Percentiles rank a stretch among this genome's conserved stretches.
These are phyloP conservation scores for Magallana angulata DNA, from an alignment of 1,140 invertebrate species.

Conservation along the genomic window DNA sequence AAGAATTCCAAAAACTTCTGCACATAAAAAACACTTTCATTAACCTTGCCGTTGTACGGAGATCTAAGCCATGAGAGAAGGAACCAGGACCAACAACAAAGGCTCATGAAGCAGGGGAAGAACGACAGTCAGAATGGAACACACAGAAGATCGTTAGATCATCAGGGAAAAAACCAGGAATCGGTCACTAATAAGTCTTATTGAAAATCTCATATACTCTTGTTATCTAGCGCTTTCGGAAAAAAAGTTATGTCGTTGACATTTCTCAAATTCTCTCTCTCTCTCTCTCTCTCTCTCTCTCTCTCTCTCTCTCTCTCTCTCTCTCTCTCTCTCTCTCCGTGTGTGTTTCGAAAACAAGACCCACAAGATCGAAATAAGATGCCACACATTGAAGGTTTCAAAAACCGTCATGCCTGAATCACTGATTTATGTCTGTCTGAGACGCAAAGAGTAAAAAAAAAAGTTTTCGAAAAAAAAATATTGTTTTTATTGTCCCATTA, in stretches of 20 bases:
- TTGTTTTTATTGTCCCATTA: slow-evolving; percentile 17
- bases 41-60: not conserved
- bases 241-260: no score
- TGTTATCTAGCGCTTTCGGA: not conserved
- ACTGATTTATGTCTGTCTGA: slow-evolving; percentile 20
- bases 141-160: not conserved
- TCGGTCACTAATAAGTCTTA: not conserved
- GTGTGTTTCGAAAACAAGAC: slow-evolving; percentile 10
- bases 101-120: not conserved
- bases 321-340: not conserved
- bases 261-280: no score
- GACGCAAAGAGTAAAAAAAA: not conserved
- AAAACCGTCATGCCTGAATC: not conserved
- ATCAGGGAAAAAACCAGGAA: not conserved
- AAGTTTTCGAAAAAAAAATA: slow-evolving; percentile 7
- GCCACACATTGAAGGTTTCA: not conserved
- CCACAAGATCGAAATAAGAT: not conserved
- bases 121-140: not conserved
- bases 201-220: not conserved
- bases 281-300: not conserved
- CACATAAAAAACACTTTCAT: not conserved
- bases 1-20: not conserved
- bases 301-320: not conserved
- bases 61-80: not conserved
- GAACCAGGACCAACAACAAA: not conserved